A percentile compares a stretch with the other conserved stretches of the same genome.
phyloP scores from a whole-genome alignment of 1,140 invertebrate species.

The Drosophila cardini region DNA sequence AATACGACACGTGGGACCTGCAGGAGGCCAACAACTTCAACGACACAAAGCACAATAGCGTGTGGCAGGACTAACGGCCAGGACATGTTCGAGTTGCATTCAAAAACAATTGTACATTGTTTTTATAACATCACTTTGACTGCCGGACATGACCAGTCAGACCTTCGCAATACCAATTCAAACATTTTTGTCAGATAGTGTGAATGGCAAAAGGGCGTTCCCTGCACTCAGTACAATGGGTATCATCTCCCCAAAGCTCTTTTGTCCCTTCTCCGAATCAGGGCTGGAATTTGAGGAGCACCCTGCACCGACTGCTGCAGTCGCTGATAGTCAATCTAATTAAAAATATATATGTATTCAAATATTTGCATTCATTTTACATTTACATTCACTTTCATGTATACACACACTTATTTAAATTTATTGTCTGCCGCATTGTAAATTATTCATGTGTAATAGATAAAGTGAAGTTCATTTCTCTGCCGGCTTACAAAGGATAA shows the following conservation, averaged over 20 bases:
- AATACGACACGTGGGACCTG: conserved; percentile 71
- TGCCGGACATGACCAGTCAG: conserved; percentile 52
- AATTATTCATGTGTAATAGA: conserved; percentile 25
- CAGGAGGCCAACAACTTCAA: conserved; percentile 38
- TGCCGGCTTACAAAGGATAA: neutral
- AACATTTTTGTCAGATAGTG: neutral
- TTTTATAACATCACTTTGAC: conserved; percentile 16
- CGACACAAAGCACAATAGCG: conserved; percentile 29
- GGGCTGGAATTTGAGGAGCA: conserved; percentile 30
- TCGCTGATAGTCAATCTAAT: conserved; percentile 40
- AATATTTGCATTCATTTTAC: conserved; percentile 14
- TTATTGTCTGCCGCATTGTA: conserved; percentile 23
- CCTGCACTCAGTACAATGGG: conserved; percentile 10
- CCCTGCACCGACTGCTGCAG: conserved; percentile 4
- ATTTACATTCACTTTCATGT: neutral
- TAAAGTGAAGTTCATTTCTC: neutral
- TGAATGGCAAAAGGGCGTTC: neutral
- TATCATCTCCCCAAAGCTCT: neutral
- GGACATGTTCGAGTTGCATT: conserved; percentile 70
- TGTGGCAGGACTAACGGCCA: conserved; percentile 39
- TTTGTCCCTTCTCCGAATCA: neutral
- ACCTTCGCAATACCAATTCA: neutral
- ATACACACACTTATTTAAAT: conserved; percentile 15
- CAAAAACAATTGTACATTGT: conserved; percentile 38
- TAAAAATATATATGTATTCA: conserved; percentile 33